Evolutionary conservation across 2,888 invertebrate genomes (phyloP), one percentile per base, ranked within the genome.

Genomic region (Melinopterus prodromus): DNA sequence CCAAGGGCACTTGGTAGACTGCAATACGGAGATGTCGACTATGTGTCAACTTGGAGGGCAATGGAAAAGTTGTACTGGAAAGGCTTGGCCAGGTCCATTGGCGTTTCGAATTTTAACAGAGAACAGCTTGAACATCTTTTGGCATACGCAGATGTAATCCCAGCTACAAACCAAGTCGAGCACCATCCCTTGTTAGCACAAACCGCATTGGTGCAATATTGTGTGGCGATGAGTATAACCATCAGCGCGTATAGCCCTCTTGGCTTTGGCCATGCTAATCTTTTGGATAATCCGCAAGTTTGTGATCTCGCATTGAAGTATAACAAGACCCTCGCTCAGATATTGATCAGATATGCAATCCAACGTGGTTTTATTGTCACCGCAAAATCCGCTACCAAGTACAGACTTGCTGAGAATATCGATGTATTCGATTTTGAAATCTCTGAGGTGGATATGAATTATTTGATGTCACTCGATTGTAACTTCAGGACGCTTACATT

Each of bases 51-150:
- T 0, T 96, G 95, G 93, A 92, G 92, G 86, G 96, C 92, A 0
- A 92, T 98, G 94, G 97, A 98, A 88, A 90, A 92, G 15, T 91
- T 95, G 12, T 92, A 93, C 4, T 90, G 92, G 81, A 90, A 92
- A 82, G 96, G 96, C 0, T 90, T 96, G 6, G 92, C 93, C 0
- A 94, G 92, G 85, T 94, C 95, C 84, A 95, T 98, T 86, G 98
- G 98, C 0, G 87, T 98, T 1, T 96, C 96, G 71, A 98, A 98
- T 89, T 98, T 97, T 87, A 98, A 96, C 87, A 93, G 94, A 92
- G 90, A 91, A 77, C 98, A 98, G 88, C 89, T 96, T 4, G 92
- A 94, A 76, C 90, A 95, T 77, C 85, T 98, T 9, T 86, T 97
- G 69, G 90, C 91, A 0, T 91, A 89, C 7, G 93, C 93, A 14